Evolutionary conservation across 2,797 vertebrate species (phyloP).

Genomic region (Heliangelus exortis): DNA sequence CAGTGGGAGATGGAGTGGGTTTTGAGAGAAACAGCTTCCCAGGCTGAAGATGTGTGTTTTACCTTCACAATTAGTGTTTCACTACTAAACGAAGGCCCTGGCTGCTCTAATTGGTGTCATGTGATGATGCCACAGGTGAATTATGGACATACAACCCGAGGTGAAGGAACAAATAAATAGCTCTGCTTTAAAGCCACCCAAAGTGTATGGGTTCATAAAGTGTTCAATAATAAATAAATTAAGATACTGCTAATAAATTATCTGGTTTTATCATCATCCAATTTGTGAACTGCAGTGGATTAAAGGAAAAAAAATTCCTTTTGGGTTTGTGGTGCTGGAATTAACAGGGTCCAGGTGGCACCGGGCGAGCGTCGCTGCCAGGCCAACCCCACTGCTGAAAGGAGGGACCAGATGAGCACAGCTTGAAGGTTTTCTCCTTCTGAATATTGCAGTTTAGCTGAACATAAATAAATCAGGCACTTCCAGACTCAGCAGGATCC

Average conservation of each 20-base stretch:
- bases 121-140: conserved; percentile 62
- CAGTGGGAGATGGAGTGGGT: not conserved
- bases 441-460: conserved; percentile 43
- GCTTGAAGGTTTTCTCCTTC: conserved; percentile 1
- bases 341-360: not conserved
- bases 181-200: conserved; percentile 57
- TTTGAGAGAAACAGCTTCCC: conserved; percentile 1
- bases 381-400: not conserved
- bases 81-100: conserved; percentile 21
- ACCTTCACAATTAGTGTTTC: conserved; percentile 58
- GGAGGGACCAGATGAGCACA: fast-evolving
- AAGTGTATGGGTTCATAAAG: conserved; percentile 75
- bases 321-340: conserved; percentile 34
- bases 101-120: conserved; percentile 69
- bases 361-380: not conserved
- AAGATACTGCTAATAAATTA: conserved; percentile 72
- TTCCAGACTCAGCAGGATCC: conserved; percentile 60
- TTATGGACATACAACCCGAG: conserved; percentile 60
- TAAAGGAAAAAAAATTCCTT: conserved; percentile 22
- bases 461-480: conserved; percentile 53
- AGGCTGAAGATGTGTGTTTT: conserved; percentile 34
- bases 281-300: conserved; percentile 47
- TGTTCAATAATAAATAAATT: conserved; percentile 74
- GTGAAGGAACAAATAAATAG: conserved; percentile 63
- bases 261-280: conserved; percentile 51